These are phyloP conservation scores for Lutjanus erythropterus DNA, from an alignment of 2,113 vertebrate genomes.

Conservation along the genomic window DNA sequence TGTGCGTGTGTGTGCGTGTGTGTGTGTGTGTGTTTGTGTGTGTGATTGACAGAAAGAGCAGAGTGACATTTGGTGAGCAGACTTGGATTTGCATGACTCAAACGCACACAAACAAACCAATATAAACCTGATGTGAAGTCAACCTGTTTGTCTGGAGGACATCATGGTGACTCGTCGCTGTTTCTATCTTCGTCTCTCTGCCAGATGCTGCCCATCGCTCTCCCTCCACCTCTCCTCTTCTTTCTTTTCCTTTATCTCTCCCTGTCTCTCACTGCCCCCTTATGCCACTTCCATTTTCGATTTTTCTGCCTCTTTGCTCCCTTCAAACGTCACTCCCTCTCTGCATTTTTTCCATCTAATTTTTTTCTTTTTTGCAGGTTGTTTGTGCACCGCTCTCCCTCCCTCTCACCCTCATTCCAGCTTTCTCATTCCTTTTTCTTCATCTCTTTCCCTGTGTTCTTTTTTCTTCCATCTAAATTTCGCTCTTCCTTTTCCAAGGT, in stretches of 20 bases:
- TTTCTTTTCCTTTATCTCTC: not conserved
- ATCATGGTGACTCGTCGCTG: not conserved
- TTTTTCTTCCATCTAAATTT: too few species aligned
- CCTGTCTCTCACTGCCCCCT: not conserved
- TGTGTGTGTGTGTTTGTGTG: not conserved
- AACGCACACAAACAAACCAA: not conserved
- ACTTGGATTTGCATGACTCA: not conserved
- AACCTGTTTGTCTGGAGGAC: constrained; percentile 1
- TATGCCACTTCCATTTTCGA: not conserved
- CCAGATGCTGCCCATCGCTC: not conserved
- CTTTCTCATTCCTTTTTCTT: not conserved
- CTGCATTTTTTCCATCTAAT: not conserved
- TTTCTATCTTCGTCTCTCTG: not conserved
- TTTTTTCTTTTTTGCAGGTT: too few species aligned
- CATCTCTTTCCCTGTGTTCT: too few species aligned
- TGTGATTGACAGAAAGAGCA: not conserved
- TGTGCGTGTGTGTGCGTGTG: constrained; percentile 4
- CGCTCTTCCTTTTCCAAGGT: not conserved
- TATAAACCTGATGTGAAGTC: not conserved
- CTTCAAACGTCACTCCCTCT: not conserved
- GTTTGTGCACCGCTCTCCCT: not conserved
- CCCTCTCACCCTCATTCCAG: not conserved
- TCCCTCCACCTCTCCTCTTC: not conserved
- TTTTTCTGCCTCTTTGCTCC: not conserved
- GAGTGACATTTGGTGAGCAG: not conserved